Percentiles rank a stretch among this genome's conserved stretches.
phyloP scores from a whole-genome alignment of 1,140 invertebrate genomes.

The Metaphire vulgaris region DNA sequence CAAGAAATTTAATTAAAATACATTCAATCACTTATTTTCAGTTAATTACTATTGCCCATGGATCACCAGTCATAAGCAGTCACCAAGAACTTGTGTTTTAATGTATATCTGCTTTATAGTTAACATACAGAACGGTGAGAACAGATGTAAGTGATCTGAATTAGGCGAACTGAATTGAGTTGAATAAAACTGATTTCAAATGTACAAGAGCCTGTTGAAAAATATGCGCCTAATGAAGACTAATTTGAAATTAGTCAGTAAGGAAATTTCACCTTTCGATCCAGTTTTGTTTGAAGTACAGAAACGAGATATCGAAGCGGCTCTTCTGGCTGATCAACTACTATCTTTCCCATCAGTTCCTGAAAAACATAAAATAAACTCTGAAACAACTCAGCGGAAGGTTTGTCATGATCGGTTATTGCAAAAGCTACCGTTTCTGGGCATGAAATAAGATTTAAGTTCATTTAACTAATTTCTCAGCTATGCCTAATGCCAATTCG shows the following conservation, averaged over 20 bases:
- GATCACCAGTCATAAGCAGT: not conserved
- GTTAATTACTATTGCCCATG: not conserved
- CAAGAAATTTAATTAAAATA: not conserved
- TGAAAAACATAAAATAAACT: conserved; percentile 31
- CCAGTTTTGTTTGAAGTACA: conserved; percentile 40
- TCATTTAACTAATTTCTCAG: too few relatives aligned
- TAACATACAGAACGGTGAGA: not conserved
- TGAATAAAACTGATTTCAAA: not conserved
- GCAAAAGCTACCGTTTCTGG: too few relatives aligned
- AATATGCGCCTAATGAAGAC: not conserved
- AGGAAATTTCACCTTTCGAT: not conserved
- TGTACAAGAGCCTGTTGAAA: not conserved
- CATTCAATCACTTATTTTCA: not conserved
- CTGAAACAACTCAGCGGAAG: not conserved
- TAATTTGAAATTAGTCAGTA: not conserved
- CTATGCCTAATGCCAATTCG: too few relatives aligned
- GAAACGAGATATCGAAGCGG: conserved; percentile 41
- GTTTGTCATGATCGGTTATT: not conserved
- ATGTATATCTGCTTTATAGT: not conserved
- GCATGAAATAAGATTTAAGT: too few relatives aligned
- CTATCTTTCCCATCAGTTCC: conserved; percentile 47
- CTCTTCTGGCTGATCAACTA: conserved; percentile 46
- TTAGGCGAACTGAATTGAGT: not conserved
- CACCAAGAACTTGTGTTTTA: not conserved
- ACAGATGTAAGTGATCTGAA: not conserved